These are phyloP conservation scores for Rapana venosa DNA, from an alignment of 2,888 invertebrate species.

Conservation along the genomic window DNA sequence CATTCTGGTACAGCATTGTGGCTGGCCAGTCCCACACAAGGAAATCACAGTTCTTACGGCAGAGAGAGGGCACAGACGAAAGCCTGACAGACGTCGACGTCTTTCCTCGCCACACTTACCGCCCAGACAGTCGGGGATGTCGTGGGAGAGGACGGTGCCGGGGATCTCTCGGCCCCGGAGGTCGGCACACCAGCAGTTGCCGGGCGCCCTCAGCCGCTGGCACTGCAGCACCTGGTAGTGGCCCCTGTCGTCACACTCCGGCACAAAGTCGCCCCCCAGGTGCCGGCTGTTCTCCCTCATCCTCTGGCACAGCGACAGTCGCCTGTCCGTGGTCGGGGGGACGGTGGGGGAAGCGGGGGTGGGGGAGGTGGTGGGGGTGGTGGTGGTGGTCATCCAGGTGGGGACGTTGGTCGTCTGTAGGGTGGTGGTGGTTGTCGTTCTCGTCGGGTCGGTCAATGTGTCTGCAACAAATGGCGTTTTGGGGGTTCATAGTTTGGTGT, in stretches of 20 bases:
- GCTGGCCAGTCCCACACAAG: no score
- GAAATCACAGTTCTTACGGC: no score
- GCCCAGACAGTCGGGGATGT: conserved; percentile 61
- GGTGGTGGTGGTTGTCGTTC: no score
- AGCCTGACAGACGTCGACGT: no score
- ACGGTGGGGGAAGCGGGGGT: not conserved
- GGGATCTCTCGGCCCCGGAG: conserved; percentile 59
- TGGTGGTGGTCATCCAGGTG: not conserved
- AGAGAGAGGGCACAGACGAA: no score
- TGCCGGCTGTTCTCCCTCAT: conserved; percentile 52
- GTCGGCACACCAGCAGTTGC: conserved; percentile 68
- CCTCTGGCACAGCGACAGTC: conserved; percentile 59
- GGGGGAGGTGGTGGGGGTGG: not conserved
- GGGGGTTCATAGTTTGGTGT: no score
- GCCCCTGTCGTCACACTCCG: conserved; percentile 62
- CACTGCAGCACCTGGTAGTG: conserved; percentile 65
- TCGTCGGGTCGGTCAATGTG: not conserved
- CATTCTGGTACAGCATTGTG: no score
- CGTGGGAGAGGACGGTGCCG: conserved; percentile 57
- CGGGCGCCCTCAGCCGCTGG: conserved; percentile 50
- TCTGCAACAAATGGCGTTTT: not conserved
- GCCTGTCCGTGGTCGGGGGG: not conserved
- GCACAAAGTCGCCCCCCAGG: conserved; percentile 55
- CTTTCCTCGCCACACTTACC: no score
- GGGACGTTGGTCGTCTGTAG: not conserved